Percentiles rank a stretch among this genome's conserved stretches.
Conservation (phyloP, 2,888 invertebrate genomes). For the Agonopterix heracliana region DNA sequence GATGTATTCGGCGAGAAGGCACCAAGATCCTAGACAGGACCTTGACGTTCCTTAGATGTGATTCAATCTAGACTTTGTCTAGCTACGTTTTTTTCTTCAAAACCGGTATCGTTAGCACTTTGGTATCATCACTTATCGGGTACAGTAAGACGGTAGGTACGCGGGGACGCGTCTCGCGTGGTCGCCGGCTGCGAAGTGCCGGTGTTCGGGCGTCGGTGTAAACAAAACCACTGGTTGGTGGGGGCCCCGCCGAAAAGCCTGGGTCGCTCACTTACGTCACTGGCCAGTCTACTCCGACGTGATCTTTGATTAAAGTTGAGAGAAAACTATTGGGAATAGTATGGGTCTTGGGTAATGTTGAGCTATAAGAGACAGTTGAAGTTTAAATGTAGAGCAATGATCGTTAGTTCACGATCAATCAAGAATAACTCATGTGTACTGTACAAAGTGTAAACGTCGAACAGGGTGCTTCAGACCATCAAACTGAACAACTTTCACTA, state of each 20-base stretch:
- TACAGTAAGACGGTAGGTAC: conserved; percentile 8
- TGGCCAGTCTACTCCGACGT: conserved; percentile 20
- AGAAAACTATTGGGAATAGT: no score
- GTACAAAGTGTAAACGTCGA: no score
- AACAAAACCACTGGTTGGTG: conserved; percentile 63
- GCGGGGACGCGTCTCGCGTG: conserved; percentile 58
- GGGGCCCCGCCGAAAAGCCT: conserved; percentile 73
- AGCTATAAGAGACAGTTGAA: no score
- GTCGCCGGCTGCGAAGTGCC: conserved; percentile 64
- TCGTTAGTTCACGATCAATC: background rate
- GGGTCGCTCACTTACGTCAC: conserved; percentile 70
- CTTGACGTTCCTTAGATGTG: conserved; percentile 33
- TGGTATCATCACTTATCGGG: conserved; percentile 30
- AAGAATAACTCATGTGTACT: no score
- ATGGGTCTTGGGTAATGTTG: no score
- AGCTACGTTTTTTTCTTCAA: conserved; percentile 27
- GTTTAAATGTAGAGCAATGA: background rate
- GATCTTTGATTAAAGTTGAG: conserved; percentile 3
- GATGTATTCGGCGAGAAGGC: conserved; percentile 38
- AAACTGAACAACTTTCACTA: no score
- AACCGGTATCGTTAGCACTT: conserved; percentile 35
- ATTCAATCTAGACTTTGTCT: conserved; percentile 25
- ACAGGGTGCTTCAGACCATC: no score
- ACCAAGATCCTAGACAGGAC: conserved; percentile 34
- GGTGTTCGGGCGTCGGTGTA: conserved; percentile 62